Evolutionary conservation across 1,140 invertebrate species (phyloP).

Genomic region (Myzus persicae): DNA sequence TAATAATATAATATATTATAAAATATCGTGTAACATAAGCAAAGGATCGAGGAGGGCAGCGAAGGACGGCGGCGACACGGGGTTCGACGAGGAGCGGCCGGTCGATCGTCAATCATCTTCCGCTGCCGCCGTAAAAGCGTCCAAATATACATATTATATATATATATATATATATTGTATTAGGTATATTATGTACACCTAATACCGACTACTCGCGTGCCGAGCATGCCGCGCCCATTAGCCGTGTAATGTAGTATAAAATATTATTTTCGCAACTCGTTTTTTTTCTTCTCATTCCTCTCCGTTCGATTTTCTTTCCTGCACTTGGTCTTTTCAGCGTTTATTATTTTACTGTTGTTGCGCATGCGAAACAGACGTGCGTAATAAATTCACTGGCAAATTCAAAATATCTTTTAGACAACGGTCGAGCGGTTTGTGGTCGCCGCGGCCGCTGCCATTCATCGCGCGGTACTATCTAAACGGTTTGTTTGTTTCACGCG

Average conservation of each 20-base stretch:
- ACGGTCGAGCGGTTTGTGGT: background rate
- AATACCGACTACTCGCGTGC: constrained; percentile 31
- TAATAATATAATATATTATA: constrained; percentile 19
- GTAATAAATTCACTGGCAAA: background rate
- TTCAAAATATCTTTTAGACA: constrained; percentile 22
- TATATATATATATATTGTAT: background rate
- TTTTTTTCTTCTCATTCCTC: background rate
- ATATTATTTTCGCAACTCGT: background rate
- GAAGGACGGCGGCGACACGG: background rate
- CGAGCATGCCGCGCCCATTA: background rate
- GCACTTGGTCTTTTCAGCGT: background rate
- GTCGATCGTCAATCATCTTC: constrained; percentile 23
- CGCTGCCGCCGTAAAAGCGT: background rate
- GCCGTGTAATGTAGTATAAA: background rate
- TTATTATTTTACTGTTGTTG: background rate
- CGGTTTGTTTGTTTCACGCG: background rate
- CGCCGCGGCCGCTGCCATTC: background rate
- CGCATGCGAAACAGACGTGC: background rate
- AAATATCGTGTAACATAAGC: constrained; percentile 8
- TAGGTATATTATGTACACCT: background rate
- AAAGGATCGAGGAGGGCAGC: background rate
- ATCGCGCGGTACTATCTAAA: background rate
- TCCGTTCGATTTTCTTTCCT: background rate
- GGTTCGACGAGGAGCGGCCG: background rate
- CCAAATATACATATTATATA: background rate